Evolutionary conservation across 1,140 invertebrate species (phyloP), one percentile per base, ranked within the genome.

Genomic region (Chrysoperla carnea): DNA sequence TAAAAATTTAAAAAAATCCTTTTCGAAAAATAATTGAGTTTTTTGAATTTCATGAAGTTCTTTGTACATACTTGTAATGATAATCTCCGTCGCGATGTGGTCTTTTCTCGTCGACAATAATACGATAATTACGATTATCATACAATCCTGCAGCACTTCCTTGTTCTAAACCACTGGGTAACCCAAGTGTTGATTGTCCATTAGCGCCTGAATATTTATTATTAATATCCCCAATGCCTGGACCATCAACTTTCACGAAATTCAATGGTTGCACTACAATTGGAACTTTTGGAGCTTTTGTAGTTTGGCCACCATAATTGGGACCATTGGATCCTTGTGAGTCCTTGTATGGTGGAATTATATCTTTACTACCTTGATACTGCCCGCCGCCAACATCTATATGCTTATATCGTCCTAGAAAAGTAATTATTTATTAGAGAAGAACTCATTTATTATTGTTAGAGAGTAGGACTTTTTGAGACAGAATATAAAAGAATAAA

Each of bases 51-150:
- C n/a, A n/a, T n/a, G n/a, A n/a, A n/a, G n/a, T n/a, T n/a, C n/a
- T 23, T 23, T 23, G 5, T 23, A 69, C 70, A 69, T 56, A 73
- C 70, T 67, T 57, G 53, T 70, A 72, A 52, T 72, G 69, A 50
- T 72, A 73, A 65, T 72, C 71, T 23, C 17, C 17, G 48, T 71
- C 66, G 38, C 71, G 59, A 29, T 68, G 60, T 48, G 69, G 67
- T 43, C 63, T 58, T 44, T 71, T 66, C 37, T 71, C 68, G 50
- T 73, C 69, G 36, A 64, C 65, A 48, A 73, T 59, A 51, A 73
- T 71, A 56, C 68, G 70, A 39, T 58, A 52, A 47, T 70, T 69
- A 0, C 70, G 69, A 46, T 73, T 72, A 50, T 73, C 71, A 47
- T 64, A 41, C 12, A 29, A 29, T 8, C 40, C 40, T 12, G 40